These are phyloP conservation scores for Acanthosepion pharaonis DNA, from an alignment of 2,888 invertebrate genomes.

Conservation along the genomic window DNA sequence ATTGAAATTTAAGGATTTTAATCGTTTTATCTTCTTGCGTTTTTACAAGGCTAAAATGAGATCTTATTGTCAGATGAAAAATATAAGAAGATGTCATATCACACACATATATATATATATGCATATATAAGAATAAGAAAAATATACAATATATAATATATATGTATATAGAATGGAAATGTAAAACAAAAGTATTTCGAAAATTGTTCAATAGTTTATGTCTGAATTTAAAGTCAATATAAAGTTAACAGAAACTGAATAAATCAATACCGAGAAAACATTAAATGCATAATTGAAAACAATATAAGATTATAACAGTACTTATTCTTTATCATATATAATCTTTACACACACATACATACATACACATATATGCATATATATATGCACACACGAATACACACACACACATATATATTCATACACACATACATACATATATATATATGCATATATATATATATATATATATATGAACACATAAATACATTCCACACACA, in stretches of 20 bases:
- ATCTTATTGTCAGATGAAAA: too few species aligned
- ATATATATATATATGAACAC: too few species aligned
- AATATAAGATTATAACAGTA: background rate
- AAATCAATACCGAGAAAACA: too few species aligned
- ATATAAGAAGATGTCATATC: too few species aligned
- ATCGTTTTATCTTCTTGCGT: too few species aligned
- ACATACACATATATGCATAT: background rate
- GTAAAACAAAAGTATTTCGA: background rate
- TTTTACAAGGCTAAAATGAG: too few species aligned
- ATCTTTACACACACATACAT: background rate
- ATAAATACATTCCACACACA: too few species aligned
- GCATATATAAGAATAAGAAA: background rate
- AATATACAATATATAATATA: background rate
- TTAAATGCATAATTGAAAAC: background rate
- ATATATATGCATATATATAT: too few species aligned
- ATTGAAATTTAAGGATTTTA: background rate
- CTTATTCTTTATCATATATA: background rate
- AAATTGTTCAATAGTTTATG: background rate
- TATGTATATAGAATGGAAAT: background rate
- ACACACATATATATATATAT: background rate
- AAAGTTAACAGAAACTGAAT: too few species aligned
- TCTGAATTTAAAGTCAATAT: background rate
- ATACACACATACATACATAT: too few species aligned
- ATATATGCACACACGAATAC: too few species aligned
- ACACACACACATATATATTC: too few species aligned